Evolutionary conservation across 2,797 vertebrate species (phyloP).

Genomic region (Phalloptychus januarius): DNA sequence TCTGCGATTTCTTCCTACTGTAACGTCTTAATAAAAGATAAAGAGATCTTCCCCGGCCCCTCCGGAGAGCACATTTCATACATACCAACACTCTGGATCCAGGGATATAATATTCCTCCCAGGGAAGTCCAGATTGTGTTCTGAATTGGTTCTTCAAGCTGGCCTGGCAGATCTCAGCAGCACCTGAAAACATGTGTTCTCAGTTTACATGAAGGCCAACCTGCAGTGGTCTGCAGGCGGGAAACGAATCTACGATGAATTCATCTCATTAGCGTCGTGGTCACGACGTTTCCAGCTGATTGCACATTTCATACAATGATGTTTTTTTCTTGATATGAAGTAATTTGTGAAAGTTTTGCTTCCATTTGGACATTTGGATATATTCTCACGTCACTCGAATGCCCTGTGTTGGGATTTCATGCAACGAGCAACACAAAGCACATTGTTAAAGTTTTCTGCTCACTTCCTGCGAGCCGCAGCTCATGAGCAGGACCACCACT

Average conservation of each 20-base stretch:
- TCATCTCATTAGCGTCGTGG: not conserved
- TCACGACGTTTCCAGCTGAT: not conserved
- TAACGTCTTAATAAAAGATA: slow-evolving; percentile 74
- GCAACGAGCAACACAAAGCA: not conserved
- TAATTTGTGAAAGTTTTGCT: not conserved
- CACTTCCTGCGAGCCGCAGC: not conserved
- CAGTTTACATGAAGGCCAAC: not conserved
- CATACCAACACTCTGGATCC: slow-evolving; percentile 37
- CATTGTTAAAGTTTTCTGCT: not conserved
- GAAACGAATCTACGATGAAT: not conserved
- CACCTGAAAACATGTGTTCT: slow-evolving; percentile 32
- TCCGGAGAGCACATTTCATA: slow-evolving; percentile 44
- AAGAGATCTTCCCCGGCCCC: slow-evolving; percentile 46
- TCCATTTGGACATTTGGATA: not conserved
- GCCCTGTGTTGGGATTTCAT: not conserved
- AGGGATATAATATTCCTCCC: not conserved
- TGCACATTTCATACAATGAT: not conserved
- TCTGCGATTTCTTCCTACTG: slow-evolving; percentile 57
- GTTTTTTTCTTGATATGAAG: not conserved
- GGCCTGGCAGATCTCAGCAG: slow-evolving; percentile 27
- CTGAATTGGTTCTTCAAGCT: slow-evolving; percentile 34
- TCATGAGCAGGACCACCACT: not conserved
- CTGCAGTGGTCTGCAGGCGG: not conserved
- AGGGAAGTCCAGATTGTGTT: slow-evolving; percentile 20
- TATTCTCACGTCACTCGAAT: not conserved